Evolutionary conservation across 1,140 invertebrate species (phyloP).

Genomic region (Pseudobourletiella spinata): DNA sequence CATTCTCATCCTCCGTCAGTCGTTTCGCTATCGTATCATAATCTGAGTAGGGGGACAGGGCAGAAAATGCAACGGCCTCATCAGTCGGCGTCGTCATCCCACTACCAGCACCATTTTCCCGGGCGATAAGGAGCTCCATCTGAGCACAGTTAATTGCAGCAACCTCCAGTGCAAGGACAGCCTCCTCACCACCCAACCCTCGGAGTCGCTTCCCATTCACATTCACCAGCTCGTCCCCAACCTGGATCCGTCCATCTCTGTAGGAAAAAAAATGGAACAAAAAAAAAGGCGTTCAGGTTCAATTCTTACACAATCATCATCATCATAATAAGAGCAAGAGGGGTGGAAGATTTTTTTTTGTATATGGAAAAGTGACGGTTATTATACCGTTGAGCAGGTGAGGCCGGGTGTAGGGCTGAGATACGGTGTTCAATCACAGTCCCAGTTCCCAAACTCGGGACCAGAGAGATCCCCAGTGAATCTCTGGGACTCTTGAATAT

Average conservation of each 20-base stretch:
- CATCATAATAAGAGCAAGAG: too few species aligned
- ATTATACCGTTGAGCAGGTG: slow-evolving; percentile 29
- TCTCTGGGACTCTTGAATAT: slow-evolving; percentile 23
- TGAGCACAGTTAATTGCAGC: slow-evolving; percentile 40
- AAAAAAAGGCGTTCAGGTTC: not conserved
- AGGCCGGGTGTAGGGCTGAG: slow-evolving; percentile 1
- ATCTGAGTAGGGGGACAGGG: too few species aligned
- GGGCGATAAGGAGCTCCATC: slow-evolving; percentile 47
- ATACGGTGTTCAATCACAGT: slow-evolving; percentile 25
- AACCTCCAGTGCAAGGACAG: slow-evolving; percentile 42
- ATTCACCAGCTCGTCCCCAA: slow-evolving; percentile 49
- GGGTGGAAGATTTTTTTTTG: too few species aligned
- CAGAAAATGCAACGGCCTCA: too few species aligned
- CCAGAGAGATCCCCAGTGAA: slow-evolving; percentile 16
- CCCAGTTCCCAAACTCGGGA: too few species aligned
- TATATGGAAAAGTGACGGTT: too few species aligned
- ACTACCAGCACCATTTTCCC: too few species aligned
- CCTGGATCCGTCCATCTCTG: slow-evolving; percentile 47
- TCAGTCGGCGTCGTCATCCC: too few species aligned
- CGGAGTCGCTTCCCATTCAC: slow-evolving; percentile 48
- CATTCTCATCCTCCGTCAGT: not conserved
- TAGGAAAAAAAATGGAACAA: slow-evolving; percentile 1
- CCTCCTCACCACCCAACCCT: slow-evolving; percentile 46
- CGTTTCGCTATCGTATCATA: not conserved
- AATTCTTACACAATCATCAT: not conserved